phyloP scores from a whole-genome alignment of 2,113 vertebrate genomes.

The Epinephelus lanceolatus region DNA sequence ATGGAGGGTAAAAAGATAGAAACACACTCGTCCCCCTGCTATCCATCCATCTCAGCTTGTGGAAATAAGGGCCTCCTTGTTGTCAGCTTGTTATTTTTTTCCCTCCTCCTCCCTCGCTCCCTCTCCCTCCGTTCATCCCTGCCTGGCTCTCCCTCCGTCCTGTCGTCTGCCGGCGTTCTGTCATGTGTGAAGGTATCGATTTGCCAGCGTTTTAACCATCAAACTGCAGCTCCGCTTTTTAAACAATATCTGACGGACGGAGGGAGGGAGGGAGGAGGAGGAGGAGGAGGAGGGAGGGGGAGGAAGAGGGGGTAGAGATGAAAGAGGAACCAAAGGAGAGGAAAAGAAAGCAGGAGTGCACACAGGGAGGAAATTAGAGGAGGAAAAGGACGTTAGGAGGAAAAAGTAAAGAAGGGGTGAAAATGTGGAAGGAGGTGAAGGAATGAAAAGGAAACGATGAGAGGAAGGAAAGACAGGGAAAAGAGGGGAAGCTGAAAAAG shows the following conservation, averaged over 20 bases:
- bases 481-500: neutral
- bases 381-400: neutral
- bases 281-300: slow-evolving; percentile 38
- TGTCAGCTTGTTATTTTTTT: slow-evolving; percentile 80
- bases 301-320: neutral
- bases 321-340: neutral
- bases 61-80: slow-evolving; percentile 78
- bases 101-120: slow-evolving; percentile 38
- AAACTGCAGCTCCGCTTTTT: slow-evolving; percentile 86
- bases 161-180: slow-evolving; percentile 77
- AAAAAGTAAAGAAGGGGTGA: neutral
- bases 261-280: slow-evolving; percentile 1
- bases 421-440: neutral
- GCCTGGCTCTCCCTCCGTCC: slow-evolving; percentile 59
- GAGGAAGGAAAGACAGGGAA: neutral
- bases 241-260: slow-evolving; percentile 84
- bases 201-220: slow-evolving; percentile 89
- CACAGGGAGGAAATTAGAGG: neutral
- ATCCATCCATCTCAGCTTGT: slow-evolving; percentile 71
- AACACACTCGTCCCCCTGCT: slow-evolving; percentile 51
- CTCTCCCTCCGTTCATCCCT: slow-evolving; percentile 26
- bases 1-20: slow-evolving; percentile 35
- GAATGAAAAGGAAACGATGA: too few species aligned
- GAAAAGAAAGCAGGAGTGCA: too few species aligned
- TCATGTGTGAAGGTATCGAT: slow-evolving; percentile 88